Percentiles rank a stretch among this genome's conserved stretches.
These are phyloP conservation scores for Apis cerana DNA, from an alignment of 1,140 invertebrate species.

Conservation along the genomic window DNA sequence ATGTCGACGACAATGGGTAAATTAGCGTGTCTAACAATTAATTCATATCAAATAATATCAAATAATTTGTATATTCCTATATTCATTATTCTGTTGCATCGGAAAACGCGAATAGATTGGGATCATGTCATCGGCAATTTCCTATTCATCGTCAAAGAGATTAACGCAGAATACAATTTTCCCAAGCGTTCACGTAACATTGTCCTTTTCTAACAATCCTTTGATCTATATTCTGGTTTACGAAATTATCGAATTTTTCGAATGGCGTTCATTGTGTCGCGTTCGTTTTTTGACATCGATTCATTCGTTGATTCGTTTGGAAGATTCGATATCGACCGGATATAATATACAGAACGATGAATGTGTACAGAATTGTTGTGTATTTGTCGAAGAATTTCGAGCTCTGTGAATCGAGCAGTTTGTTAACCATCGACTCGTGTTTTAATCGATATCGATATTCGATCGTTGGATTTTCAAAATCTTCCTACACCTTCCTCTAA, in stretches of 20 bases:
- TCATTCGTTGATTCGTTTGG: background rate
- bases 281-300: background rate
- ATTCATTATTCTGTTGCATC: background rate
- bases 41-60: background rate
- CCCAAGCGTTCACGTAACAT: too few species aligned
- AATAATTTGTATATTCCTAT: background rate
- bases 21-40: background rate
- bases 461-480: background rate
- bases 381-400: background rate
- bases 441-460: background rate
- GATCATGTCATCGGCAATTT: background rate
- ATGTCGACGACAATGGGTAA: background rate
- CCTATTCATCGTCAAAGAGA: background rate
- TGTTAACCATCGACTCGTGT: background rate
- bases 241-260: background rate
- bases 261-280: background rate
- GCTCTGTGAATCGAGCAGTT: background rate
- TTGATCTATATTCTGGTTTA: too few species aligned
- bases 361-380: background rate
- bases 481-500: too few species aligned
- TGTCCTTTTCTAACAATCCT: too few species aligned
- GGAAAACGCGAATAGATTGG: background rate
- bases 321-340: background rate
- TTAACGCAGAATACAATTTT: too few species aligned
- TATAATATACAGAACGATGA: background rate